Percentiles rank a stretch among this genome's conserved stretches.
Conservation (phyloP, 2,797 vertebrate genomes). For the Spheniscus humboldti region DNA sequence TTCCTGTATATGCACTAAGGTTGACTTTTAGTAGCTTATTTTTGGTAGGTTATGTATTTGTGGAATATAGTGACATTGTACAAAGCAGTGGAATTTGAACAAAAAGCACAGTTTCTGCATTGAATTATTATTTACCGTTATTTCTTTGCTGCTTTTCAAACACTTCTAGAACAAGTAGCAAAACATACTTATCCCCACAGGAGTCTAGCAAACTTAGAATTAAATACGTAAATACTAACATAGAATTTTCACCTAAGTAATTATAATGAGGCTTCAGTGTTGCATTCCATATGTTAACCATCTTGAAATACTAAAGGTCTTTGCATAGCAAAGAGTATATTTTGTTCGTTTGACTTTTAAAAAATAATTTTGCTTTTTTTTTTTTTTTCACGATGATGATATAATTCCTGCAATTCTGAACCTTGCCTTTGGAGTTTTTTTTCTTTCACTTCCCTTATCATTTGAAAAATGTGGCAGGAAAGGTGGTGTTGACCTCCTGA, state of each 20-base stretch:
- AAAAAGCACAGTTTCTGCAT: background rate
- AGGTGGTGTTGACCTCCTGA: background rate
- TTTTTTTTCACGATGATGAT: rapidly evolving
- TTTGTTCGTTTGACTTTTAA: background rate
- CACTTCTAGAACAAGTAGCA: background rate
- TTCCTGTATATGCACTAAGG: background rate
- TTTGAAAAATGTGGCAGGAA: background rate
- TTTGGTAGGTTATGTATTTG: background rate
- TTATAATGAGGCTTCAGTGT: background rate
- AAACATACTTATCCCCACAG: background rate
- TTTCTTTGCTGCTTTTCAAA: background rate
- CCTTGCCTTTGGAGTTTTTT: background rate
- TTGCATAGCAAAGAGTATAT: background rate
- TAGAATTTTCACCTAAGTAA: background rate
- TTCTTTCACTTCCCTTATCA: background rate
- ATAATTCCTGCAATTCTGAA: background rate
- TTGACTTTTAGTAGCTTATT: background rate
- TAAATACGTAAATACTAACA: background rate
- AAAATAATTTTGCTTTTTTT: background rate
- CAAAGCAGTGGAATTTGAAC: background rate
- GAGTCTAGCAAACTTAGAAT: background rate
- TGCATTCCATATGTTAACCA: background rate
- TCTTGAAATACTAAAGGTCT: background rate
- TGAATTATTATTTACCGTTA: background rate
- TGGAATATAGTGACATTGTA: background rate